Evolutionary conservation across 2,113 vertebrate species (phyloP).

Genomic region (Dipodomys merriami): DNA sequence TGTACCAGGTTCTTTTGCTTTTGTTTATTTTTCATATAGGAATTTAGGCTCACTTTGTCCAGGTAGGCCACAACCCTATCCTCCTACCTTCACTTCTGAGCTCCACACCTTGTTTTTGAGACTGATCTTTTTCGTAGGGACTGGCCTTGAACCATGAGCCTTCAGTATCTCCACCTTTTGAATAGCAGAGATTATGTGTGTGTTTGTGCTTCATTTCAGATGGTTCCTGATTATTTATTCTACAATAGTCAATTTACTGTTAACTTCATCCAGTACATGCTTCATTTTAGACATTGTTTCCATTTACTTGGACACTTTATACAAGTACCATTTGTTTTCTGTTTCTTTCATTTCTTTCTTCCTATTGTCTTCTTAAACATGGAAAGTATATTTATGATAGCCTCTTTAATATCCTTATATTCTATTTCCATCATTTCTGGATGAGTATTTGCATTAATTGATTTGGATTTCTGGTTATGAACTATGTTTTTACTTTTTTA

Average conservation of each 20-base stretch:
- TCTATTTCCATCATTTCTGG: neutral
- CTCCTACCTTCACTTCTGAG: too few species aligned
- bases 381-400: neutral
- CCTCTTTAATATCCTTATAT: neutral
- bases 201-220: neutral
- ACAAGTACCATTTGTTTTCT: neutral
- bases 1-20: too few species aligned
- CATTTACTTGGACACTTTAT: conserved; percentile 28
- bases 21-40: too few species aligned
- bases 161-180: too few species aligned
- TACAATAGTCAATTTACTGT: neutral
- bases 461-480: neutral
- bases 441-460: neutral
- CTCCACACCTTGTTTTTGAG: too few species aligned
- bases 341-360: neutral
- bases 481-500: neutral
- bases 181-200: too few species aligned
- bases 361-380: neutral
- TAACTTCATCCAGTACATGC: neutral
- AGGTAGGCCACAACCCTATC: too few species aligned
- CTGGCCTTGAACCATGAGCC: too few species aligned
- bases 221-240: conserved; percentile 27
- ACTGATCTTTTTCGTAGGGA: too few species aligned
- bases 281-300: neutral
- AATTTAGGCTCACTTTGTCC: too few species aligned